These are phyloP conservation scores for Phrixothrix hirtus DNA, from an alignment of 2,888 invertebrate genomes.

Conservation along the genomic window DNA sequence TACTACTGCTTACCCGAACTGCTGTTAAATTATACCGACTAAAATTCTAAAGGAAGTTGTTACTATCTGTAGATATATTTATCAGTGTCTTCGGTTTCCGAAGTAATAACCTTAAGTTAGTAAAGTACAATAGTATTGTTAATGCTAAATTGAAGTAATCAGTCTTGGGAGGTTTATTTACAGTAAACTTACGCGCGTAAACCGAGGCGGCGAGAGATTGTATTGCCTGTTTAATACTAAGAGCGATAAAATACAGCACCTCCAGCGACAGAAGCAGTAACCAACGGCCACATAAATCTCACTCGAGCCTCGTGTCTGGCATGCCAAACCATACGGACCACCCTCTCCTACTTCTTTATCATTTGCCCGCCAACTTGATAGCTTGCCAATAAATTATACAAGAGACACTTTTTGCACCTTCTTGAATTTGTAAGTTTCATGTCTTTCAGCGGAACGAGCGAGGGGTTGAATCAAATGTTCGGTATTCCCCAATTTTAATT, in stretches of 20 bases:
- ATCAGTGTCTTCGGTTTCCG: slow-evolving; percentile 26
- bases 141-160: slow-evolving; percentile 33
- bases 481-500: no score
- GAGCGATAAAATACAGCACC: slow-evolving; percentile 50
- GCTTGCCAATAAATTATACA: slow-evolving; percentile 51
- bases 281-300: slow-evolving; percentile 52
- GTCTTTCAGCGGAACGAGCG: slow-evolving; percentile 14
- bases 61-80: slow-evolving; percentile 15
- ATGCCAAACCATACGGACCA: slow-evolving; percentile 48
- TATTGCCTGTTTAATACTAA: slow-evolving; percentile 50
- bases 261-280: slow-evolving; percentile 49
- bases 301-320: slow-evolving; percentile 49
- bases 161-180: slow-evolving; percentile 37
- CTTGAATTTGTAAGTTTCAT: slow-evolving; percentile 39
- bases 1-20: no score
- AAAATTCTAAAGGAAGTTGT: slow-evolving; percentile 16
- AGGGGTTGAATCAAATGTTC: no score
- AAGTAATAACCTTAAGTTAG: slow-evolving; percentile 26
- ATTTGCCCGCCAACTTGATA: slow-evolving; percentile 51
- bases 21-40: slow-evolving; percentile 11
- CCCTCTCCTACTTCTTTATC: slow-evolving; percentile 47
- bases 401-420: slow-evolving; percentile 45
- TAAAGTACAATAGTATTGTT: slow-evolving; percentile 29
- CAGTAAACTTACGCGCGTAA: slow-evolving; percentile 34
- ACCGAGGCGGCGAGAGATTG: slow-evolving; percentile 44